Evolutionary conservation across 2,113 vertebrate genomes (phyloP).

Genomic region (Phainopepla nitens): DNA sequence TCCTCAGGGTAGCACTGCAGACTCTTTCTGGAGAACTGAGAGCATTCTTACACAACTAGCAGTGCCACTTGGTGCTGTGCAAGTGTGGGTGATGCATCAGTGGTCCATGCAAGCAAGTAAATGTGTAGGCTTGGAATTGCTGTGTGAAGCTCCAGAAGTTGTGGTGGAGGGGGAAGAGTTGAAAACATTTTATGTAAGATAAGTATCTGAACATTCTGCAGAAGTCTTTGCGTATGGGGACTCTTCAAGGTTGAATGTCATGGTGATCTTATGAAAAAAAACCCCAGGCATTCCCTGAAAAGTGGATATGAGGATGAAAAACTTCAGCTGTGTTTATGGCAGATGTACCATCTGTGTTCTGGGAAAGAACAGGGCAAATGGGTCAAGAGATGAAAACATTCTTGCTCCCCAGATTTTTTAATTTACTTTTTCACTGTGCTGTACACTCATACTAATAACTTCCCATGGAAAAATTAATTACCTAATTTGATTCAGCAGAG

Average conservation of each 20-base stretch:
- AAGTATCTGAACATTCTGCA: neutral
- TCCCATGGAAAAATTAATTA: neutral
- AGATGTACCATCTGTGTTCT: neutral
- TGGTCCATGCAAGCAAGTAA: neutral
- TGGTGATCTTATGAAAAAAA: neutral
- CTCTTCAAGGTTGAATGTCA: neutral
- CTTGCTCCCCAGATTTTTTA: neutral
- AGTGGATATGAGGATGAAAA: neutral
- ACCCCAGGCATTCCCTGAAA: neutral
- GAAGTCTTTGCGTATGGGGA: neutral
- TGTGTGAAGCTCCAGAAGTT: neutral
- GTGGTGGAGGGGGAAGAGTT: neutral
- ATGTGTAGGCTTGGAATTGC: neutral
- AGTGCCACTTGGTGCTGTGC: neutral
- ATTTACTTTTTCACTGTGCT: neutral
- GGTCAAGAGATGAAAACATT: neutral
- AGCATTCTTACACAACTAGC: neutral
- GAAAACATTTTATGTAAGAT: neutral
- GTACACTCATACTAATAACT: neutral
- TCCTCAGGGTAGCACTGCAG: neutral
- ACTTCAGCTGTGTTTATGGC: neutral
- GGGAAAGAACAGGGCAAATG: neutral
- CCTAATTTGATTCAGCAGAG: neutral
- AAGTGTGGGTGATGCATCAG: neutral
- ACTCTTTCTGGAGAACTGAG: neutral